Percentiles rank a stretch among this genome's conserved stretches.
Conservation (phyloP, 53 echinoderm and acorn worm species). For the Temnopleurus reevesii region DNA sequence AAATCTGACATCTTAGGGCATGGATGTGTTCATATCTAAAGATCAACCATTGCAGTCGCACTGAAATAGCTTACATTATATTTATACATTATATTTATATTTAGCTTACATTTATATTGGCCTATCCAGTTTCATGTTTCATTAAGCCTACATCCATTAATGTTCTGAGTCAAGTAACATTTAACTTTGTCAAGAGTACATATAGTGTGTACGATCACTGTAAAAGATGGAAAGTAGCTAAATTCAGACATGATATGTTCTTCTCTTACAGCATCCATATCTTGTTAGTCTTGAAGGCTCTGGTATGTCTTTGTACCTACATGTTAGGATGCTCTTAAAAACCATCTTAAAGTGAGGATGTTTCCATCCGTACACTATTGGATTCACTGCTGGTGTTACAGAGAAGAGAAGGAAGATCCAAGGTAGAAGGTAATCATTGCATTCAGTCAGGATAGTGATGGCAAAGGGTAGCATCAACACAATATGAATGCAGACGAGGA, state of each 20-base stretch:
- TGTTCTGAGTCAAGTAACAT: too few relatives aligned
- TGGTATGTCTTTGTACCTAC: slow-evolving; percentile 1
- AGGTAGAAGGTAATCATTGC: neutral
- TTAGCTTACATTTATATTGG: too few relatives aligned
- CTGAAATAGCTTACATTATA: too few relatives aligned
- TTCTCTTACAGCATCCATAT: neutral
- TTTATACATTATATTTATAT: too few relatives aligned
- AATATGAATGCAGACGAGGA: slow-evolving; percentile 29
- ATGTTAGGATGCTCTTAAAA: neutral
- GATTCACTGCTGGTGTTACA: slow-evolving; percentile 33
- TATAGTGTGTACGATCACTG: neutral
- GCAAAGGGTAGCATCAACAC: neutral
- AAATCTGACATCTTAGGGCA: too few relatives aligned
- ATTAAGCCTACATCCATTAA: too few relatives aligned
- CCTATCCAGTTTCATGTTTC: too few relatives aligned
- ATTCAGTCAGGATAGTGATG: neutral
- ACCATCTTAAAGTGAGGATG: slow-evolving; percentile 40
- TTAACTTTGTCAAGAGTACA: too few relatives aligned
- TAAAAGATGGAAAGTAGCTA: neutral
- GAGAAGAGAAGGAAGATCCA: slow-evolving; percentile 40
- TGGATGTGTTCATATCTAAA: too few relatives aligned
- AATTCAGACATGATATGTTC: neutral
- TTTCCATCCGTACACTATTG: slow-evolving; percentile 40
- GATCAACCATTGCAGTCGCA: too few relatives aligned
- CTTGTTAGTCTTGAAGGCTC: neutral